Evolutionary conservation across 2,113 vertebrate species (phyloP).

Genomic region (Meleagris gallopavo): DNA sequence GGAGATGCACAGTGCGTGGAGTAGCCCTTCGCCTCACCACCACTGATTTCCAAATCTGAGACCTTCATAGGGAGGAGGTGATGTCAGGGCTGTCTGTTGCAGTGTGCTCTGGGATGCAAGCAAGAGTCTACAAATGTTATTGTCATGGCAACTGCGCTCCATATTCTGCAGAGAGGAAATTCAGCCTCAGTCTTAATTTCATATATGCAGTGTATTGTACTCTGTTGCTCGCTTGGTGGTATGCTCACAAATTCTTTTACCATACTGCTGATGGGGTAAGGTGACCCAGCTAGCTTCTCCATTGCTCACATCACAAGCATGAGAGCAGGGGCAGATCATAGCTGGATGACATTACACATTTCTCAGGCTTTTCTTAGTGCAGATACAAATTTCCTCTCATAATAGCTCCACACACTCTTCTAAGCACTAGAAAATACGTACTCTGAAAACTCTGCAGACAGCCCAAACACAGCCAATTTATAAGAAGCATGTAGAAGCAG

Average conservation of each 20-base stretch:
- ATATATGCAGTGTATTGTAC: background rate
- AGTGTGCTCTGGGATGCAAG: background rate
- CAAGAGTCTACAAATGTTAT: background rate
- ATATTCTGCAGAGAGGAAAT: background rate
- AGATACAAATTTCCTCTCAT: background rate
- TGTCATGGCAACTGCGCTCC: background rate
- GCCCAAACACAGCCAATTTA: background rate
- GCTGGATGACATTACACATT: background rate
- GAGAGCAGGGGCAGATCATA: background rate
- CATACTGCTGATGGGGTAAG: accelerated
- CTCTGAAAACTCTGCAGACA: accelerated
- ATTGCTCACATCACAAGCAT: accelerated
- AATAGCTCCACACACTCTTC: background rate
- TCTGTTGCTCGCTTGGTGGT: background rate
- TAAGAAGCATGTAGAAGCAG: background rate
- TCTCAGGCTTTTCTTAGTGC: background rate
- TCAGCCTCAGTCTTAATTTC: background rate
- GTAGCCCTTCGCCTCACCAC: background rate
- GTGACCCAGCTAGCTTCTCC: background rate
- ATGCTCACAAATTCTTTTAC: background rate
- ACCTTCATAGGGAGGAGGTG: background rate
- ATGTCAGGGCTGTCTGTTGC: background rate
- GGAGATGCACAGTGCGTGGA: background rate
- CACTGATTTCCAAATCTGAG: background rate
- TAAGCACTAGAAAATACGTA: background rate